These are phyloP conservation scores for Rhabdomys dilectus DNA, from an alignment of 2,113 vertebrate genomes.

Conservation along the genomic window DNA sequence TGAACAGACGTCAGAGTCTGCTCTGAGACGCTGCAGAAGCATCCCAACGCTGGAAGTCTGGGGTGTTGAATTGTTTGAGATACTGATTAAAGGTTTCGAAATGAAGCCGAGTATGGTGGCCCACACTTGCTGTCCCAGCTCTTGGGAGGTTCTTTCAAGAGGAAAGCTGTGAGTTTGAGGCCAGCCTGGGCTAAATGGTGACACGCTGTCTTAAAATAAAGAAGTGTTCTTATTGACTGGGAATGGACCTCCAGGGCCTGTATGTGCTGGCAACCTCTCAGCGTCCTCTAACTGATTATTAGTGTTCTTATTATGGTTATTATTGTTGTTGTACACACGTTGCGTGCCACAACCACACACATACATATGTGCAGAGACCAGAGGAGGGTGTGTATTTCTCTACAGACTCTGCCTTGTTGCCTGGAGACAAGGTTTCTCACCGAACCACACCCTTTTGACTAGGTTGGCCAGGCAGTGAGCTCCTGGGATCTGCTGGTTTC, in stretches of 20 bases:
- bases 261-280: not conserved
- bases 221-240: not conserved
- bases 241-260: not conserved
- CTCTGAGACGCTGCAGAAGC: not conserved
- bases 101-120: not conserved
- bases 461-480: not conserved
- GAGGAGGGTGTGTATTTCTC: not conserved
- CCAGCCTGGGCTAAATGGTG: not conserved
- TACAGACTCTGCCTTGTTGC: not conserved
- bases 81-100: not conserved
- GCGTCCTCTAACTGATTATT: no score
- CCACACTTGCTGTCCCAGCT: not conserved
- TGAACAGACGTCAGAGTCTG: rapidly evolving
- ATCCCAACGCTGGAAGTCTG: rapidly evolving
- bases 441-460: not conserved
- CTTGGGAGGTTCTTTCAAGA: not conserved
- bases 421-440: not conserved
- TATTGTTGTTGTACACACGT: not conserved
- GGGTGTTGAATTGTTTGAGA: not conserved
- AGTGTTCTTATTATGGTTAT: not conserved
- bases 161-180: not conserved
- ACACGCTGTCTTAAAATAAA: not conserved
- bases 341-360: not conserved
- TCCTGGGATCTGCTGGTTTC: not conserved
- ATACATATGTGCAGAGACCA: not conserved